Evolutionary conservation across 2,888 invertebrate genomes (phyloP).

Genomic region (Melanostoma scalare): DNA sequence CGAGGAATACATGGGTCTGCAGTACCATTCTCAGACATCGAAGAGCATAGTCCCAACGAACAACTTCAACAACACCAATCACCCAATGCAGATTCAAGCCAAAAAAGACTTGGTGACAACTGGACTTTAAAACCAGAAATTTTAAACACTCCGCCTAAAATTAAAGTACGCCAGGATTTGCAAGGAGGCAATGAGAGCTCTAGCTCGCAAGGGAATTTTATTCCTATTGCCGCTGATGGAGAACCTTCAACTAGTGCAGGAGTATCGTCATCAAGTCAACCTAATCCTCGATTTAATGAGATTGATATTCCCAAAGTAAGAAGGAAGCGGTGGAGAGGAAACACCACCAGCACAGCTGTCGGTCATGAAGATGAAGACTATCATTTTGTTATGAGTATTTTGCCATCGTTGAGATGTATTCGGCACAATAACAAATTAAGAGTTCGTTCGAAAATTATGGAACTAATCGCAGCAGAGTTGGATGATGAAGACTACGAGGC

Average conservation of each 20-base stretch:
- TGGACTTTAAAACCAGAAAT: neutral
- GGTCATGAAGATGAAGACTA: conserved; percentile 74
- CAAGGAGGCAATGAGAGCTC: conserved; percentile 14
- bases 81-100: conserved; percentile 39
- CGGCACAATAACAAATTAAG: conserved; percentile 71
- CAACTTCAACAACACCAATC: conserved; percentile 43
- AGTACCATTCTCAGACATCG: neutral
- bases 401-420: conserved; percentile 74
- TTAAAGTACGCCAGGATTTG: conserved; percentile 53
- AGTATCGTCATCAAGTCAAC: conserved; percentile 31
- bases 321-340: neutral
- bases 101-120: conserved; percentile 17
- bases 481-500: conserved; percentile 1
- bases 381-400: conserved; percentile 75
- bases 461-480: conserved; percentile 41
- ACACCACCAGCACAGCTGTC: neutral
- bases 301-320: neutral
- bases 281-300: neutral
- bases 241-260: conserved; percentile 28
- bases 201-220: neutral
- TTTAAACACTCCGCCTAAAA: conserved; percentile 11
- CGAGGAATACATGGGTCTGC: neutral
- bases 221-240: neutral
- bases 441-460: conserved; percentile 66
- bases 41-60: neutral